Percentiles rank a stretch among this genome's conserved stretches.
These are phyloP conservation scores for Mythimna lalbum DNA, from an alignment of 2,888 invertebrate genomes.

Conservation along the genomic window DNA sequence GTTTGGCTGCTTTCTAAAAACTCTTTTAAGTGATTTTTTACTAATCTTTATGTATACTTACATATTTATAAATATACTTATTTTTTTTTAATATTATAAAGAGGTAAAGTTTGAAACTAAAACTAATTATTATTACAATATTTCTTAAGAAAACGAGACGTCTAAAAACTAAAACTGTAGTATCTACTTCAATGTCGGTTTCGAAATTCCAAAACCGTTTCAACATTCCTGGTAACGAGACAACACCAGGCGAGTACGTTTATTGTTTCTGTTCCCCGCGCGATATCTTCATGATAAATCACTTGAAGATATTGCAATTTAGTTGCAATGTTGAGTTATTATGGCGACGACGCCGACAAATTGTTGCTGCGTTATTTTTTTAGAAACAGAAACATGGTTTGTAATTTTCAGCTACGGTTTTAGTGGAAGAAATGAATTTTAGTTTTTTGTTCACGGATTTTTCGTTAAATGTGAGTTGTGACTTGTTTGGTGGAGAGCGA, in stretches of 20 bases:
- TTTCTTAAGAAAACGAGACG: background rate
- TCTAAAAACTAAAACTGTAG: background rate
- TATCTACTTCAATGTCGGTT: slow-evolving; percentile 13
- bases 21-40: too few relatives aligned
- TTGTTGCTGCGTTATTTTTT: slow-evolving; percentile 58
- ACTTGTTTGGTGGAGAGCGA: background rate
- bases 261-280: slow-evolving; percentile 68
- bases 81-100: too few relatives aligned
- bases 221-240: slow-evolving; percentile 41
- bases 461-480: slow-evolving; percentile 9
- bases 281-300: slow-evolving; percentile 70
- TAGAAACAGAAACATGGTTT: slow-evolving; percentile 22
- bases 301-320: slow-evolving; percentile 71
- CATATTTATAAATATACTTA: too few relatives aligned
- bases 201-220: slow-evolving; percentile 26
- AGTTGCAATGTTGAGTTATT: slow-evolving; percentile 72
- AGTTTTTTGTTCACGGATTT: slow-evolving; percentile 17
- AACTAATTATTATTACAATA: too few relatives aligned
- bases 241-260: slow-evolving; percentile 52
- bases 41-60: too few relatives aligned
- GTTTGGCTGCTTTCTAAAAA: background rate
- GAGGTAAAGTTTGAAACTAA: too few relatives aligned
- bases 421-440: slow-evolving; percentile 15
- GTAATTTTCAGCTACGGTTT: slow-evolving; percentile 12
- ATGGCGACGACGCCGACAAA: slow-evolving; percentile 61